Conservation (phyloP, 1,140 invertebrate genomes). For the Zaprionus vittiger region DNA sequence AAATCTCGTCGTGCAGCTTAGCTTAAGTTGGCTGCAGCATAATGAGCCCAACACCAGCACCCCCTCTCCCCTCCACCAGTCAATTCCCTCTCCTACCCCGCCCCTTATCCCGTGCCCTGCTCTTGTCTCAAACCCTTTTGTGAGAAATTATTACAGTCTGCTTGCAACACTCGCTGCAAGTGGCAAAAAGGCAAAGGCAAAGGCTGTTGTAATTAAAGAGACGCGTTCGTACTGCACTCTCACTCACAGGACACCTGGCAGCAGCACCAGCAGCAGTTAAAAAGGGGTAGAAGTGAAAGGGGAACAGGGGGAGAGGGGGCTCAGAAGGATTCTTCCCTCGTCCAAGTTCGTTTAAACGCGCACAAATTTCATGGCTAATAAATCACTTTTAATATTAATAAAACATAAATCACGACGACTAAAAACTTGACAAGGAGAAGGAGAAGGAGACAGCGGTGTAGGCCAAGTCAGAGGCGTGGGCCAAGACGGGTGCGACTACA, state of each 20-base stretch:
- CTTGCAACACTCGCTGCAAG: constrained; percentile 4
- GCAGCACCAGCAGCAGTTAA: not conserved
- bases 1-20: constrained; percentile 80
- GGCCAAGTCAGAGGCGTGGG: not conserved
- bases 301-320: not conserved
- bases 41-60: constrained; percentile 58
- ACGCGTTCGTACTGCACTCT: constrained; percentile 42
- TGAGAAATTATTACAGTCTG: constrained; percentile 7
- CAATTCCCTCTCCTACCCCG: too few species aligned
- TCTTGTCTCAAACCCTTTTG: too few species aligned
- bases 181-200: not conserved
- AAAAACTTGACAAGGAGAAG: constrained; percentile 60
- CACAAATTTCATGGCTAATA: constrained; percentile 79
- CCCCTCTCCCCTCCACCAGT: not conserved
- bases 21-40: constrained; percentile 71
- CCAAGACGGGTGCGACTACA: too few species aligned
- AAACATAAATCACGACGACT: constrained; percentile 78
- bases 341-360: constrained; percentile 29
- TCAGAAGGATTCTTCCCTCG: not conserved
- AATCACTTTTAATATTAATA: constrained; percentile 83
- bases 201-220: constrained; percentile 68
- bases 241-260: not conserved
- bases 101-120: too few species aligned
- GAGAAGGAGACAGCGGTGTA: not conserved
- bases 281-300: not conserved